phyloP scores from a whole-genome alignment of 2,888 invertebrate species.

The Tyria jacobaeae region DNA sequence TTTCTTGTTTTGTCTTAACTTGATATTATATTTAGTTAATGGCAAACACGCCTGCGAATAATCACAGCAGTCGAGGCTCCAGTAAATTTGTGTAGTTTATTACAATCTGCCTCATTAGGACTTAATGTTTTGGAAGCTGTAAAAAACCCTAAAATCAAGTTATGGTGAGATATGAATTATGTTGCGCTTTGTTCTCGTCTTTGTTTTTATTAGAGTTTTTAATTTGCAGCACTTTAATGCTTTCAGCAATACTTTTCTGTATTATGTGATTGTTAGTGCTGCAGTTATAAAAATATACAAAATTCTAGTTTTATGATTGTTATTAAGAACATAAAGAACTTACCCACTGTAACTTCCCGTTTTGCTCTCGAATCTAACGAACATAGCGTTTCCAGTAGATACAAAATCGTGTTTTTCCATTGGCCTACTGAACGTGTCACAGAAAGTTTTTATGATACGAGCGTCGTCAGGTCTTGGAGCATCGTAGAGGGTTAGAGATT shows the following conservation, averaged over 20 bases:
- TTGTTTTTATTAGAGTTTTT: constrained; percentile 18
- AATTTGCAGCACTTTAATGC: constrained; percentile 14
- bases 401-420: constrained; percentile 98
- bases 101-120: constrained; percentile 40
- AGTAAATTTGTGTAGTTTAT: constrained; percentile 33
- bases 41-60: constrained; percentile 30
- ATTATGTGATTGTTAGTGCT: constrained; percentile 1
- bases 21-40: constrained; percentile 23
- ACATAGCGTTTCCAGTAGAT: constrained; percentile 94
- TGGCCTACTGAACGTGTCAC: constrained; percentile 96
- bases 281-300: not conserved
- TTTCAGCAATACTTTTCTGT: not conserved
- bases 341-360: constrained; percentile 96
- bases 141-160: constrained; percentile 45
- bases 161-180: constrained; percentile 38
- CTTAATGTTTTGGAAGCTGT: constrained; percentile 44
- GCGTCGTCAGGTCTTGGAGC: constrained; percentile 95
- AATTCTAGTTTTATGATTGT: not conserved
- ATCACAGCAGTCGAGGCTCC: constrained; percentile 21
- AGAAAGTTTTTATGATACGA: constrained; percentile 96
- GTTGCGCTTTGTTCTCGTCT: constrained; percentile 22
- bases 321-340: constrained; percentile 46
- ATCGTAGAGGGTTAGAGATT: constrained; percentile 96
- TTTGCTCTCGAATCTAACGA: constrained; percentile 95
- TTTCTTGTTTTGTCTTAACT: constrained; percentile 27